Evolutionary conservation across 2,888 invertebrate species (phyloP).

Genomic region (Agriopis marginaria): DNA sequence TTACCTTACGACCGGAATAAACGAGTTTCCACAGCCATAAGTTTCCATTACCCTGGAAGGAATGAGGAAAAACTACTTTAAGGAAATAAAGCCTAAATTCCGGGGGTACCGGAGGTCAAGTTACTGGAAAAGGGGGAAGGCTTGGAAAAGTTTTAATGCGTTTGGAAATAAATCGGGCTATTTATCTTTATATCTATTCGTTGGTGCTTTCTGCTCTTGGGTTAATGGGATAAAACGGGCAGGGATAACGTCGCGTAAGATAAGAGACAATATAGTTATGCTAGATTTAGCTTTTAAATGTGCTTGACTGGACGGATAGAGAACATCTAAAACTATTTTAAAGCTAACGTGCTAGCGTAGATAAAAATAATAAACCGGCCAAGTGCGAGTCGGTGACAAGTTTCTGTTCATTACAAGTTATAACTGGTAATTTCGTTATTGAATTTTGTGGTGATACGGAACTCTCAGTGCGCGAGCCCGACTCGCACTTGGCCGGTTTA

Average conservation of each 20-base stretch:
- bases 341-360: too few species aligned
- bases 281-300: slow-evolving; percentile 8
- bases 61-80: slow-evolving; percentile 47
- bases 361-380: too few species aligned
- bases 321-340: background rate
- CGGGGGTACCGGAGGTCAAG: slow-evolving; percentile 54
- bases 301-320: slow-evolving; percentile 1
- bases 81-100: slow-evolving; percentile 55
- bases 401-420: too few species aligned
- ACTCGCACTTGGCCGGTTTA: too few species aligned
- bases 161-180: slow-evolving; percentile 75
- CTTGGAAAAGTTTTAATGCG: slow-evolving; percentile 74
- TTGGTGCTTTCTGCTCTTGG: slow-evolving; percentile 51
- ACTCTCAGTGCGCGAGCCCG: too few species aligned
- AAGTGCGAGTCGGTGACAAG: too few species aligned
- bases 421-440: too few species aligned
- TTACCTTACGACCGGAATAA: slow-evolving; percentile 34
- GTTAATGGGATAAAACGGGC: slow-evolving; percentile 39
- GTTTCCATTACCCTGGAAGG: slow-evolving; percentile 45
- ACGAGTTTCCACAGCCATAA: slow-evolving; percentile 43
- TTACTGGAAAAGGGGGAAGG: slow-evolving; percentile 49
- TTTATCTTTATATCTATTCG: slow-evolving; percentile 75
- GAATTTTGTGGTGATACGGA: too few species aligned
- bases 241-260: slow-evolving; percentile 36
- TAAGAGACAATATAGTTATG: slow-evolving; percentile 12